These are phyloP conservation scores for Orthochromis malagaraziensis DNA, from an alignment of 2,113 vertebrate species.

Conservation along the genomic window DNA sequence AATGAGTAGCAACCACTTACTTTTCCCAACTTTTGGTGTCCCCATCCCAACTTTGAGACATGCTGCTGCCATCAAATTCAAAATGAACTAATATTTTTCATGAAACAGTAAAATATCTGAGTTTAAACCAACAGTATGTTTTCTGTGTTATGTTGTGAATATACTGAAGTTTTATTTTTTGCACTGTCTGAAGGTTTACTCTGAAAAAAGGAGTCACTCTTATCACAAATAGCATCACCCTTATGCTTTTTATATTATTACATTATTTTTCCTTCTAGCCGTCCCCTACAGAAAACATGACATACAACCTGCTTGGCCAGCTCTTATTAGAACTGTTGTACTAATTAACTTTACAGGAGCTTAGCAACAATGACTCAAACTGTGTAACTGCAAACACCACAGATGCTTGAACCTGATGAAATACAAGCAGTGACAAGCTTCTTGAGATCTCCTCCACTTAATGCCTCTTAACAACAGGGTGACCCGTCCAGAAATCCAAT, in stretches of 20 bases:
- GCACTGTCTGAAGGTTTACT: too few relatives aligned
- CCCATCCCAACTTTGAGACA: neutral
- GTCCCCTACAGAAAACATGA: neutral
- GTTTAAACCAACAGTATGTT: neutral
- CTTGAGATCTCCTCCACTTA: neutral
- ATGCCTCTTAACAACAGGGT: neutral
- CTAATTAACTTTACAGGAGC: neutral
- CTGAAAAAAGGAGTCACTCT: neutral
- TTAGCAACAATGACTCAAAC: neutral
- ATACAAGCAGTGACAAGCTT: neutral
- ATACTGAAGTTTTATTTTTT: neutral
- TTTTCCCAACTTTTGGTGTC: neutral
- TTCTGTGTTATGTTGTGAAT: neutral
- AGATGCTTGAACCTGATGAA: neutral
- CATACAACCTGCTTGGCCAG: neutral
- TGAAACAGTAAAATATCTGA: neutral
- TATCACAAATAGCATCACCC: neutral
- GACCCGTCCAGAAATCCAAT: neutral
- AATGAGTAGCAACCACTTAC: neutral
- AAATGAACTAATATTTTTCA: neutral
- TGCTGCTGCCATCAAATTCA: neutral
- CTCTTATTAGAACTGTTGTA: neutral
- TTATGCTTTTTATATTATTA: neutral
- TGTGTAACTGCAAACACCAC: neutral
- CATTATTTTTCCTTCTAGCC: neutral